Evolutionary conservation across 2,888 invertebrate genomes (phyloP).

Genomic region (Ichneumoninae sp.): DNA sequence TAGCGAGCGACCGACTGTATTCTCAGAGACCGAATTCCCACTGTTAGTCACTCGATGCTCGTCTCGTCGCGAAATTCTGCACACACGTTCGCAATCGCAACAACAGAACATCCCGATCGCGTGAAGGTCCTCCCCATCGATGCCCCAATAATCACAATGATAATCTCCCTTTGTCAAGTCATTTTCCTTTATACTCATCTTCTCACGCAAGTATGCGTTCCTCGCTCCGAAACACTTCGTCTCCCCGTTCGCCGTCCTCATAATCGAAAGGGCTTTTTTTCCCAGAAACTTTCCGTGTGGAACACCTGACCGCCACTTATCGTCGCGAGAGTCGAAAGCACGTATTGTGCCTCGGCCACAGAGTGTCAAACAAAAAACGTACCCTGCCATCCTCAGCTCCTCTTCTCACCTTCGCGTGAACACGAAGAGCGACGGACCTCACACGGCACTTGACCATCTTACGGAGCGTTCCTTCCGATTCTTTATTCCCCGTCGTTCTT

Average conservation of each 20-base stretch:
- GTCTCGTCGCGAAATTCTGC: background rate
- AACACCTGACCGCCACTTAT: constrained; percentile 47
- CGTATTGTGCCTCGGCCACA: constrained; percentile 30
- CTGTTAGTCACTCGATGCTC: background rate
- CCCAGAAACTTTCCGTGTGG: constrained; percentile 15
- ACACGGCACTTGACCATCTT: constrained; percentile 23
- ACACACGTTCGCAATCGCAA: background rate
- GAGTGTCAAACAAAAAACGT: constrained; percentile 33
- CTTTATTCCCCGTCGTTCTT: constrained; percentile 28
- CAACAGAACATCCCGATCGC: constrained; percentile 15
- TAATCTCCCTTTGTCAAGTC: constrained; percentile 18
- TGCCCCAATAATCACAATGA: constrained; percentile 21
- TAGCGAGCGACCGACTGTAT: constrained; percentile 8
- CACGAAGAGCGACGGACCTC: constrained; percentile 37
- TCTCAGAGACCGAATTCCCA: background rate
- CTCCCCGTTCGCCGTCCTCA: background rate
- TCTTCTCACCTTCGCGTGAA: constrained; percentile 3
- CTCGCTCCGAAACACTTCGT: background rate
- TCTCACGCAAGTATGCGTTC: background rate
- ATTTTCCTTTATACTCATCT: constrained; percentile 8
- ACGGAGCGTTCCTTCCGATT: background rate
- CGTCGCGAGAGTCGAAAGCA: constrained; percentile 17
- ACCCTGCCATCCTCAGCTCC: background rate
- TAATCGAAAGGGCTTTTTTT: background rate
- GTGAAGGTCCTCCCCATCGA: constrained; percentile 18